Base-by-base conservation (phyloP, 2,888 invertebrate genomes). In the Ornithoptera priamus region DNA sequence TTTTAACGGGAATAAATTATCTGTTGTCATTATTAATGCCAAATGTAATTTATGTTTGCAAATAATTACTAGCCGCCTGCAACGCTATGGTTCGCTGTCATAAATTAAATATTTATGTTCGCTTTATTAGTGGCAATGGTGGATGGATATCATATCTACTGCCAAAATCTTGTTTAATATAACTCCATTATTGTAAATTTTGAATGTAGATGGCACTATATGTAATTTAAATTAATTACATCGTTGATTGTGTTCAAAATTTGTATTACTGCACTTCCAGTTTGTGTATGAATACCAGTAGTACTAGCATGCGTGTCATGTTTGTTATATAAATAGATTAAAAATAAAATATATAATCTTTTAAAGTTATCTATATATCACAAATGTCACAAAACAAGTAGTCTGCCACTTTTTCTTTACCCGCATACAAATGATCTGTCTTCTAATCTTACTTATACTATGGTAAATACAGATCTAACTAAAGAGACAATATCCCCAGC, bases 401-500 rank as follows among this genome's bases (percentile, higher is more conserved):
- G 22, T 58, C 22, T 58, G 10, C 6, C 7, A 24, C 24, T 46
- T 36, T 64, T 50, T 46, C 36, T 68, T 53, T 59, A 64, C 60
- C 22, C 60, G 53, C 46, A 57, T 65, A 61, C 15, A 66, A 62
- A 68, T 71, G 77, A 77, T 80, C 81, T 81, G 77, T 85, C 83
- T 84, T 74, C 72, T 72, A 79, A 81, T 81, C 81, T 83, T 76
- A 78, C 81, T 79, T 85, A 81, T 85, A 85, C 87, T 85, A 79
- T 79, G 80, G 85, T 87, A 90, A 91, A 90, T 88, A 91, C 90
- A 89, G 89, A 90, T 90, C 89, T 88, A 88, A 87, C 87, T 89
- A 86, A 89, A 87, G 88, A 92, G 92, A 92, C 92, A 92, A 92
- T 91, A 91, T 91, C 90, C 86, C 85, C 83, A 82, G 88, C 92